Evolutionary conservation across 2,113 vertebrate species (phyloP), one percentile per base, ranked within the genome.

Genomic region (Nycticorax nycticorax): DNA sequence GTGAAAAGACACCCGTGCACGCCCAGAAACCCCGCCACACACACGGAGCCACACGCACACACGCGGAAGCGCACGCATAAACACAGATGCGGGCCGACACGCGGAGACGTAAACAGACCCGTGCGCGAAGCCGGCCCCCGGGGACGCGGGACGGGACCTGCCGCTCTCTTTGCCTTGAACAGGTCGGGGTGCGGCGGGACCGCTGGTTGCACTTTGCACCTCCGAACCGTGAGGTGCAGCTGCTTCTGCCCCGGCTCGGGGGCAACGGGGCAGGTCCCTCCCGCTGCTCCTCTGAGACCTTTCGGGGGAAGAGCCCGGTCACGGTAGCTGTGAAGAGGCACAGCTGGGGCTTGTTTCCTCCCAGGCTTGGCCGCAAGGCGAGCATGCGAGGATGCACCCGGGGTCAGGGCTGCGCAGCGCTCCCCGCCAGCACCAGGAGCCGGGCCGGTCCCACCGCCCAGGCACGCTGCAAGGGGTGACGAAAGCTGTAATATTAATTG

Each of bases 321-420:
- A 41, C 47, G 5, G 93, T 83, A 86, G 86, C 72, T 62, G 94
- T 2, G 21, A 84, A 75, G 85, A 94, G 78, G 71, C 90, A 27
- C 96, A 94, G 95, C 92, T 95, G 95, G 92, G 91, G 62, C 66
- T 88, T 67, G 85, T 94, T 90, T 95, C 90, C 66, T 93, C 88
- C 80, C 3, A 1, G 74, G 30, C 78, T 94, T 94, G 91, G 94
- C 95, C 12, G 27, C 26, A 2, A 45, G 64, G 41, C 10, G 60
- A 96, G 89, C 83, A 53, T 76, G 93, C 28, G 35, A 35, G 74
- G 77, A 71, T 37, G 83, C 3, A 0, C 22, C 37, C 5, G 0
- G 86, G 28, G 43, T 39, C 1, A 3, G 37, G 35, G 55, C 26
- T 76, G 48, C 0, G 2, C 43, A 47, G 67, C 53, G 71, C 45